Evolutionary conservation across 1,140 invertebrate genomes (phyloP), one percentile per base, ranked within the genome.

Genomic region (Anastrepha ludens): DNA sequence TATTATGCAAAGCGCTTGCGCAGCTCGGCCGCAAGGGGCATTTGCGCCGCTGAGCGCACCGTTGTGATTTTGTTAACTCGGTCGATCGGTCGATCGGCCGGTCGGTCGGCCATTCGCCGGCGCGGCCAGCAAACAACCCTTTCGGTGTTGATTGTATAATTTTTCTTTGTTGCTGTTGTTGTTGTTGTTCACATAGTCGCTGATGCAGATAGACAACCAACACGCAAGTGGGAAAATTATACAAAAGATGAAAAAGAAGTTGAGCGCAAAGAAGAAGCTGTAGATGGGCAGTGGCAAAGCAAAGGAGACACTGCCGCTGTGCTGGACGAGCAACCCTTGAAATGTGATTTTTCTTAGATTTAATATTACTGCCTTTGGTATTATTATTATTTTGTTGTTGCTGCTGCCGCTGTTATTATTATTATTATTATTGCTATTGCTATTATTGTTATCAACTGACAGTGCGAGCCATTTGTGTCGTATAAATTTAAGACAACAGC

Each of bases 1-100:
- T 81, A 81, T 81, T 81, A 81, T 81, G 74, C 74, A 81, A 81
- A 81, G 47, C 74, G 74, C 74, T 58, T 81, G 74, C 74, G n/a
- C 74, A 81, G 47, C 29, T 29, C n/a, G 74, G 74, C 74, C 74
- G 47, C 47, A 15, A 81, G 74, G 74, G 74, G 47, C 74, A 81
- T 81, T 81, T 55, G 4, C 15, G 5, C 13, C 15, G 60, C 9
- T 15, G 8, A 17, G n/a, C 15, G 60, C 60, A 17, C 13, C n/a
- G 74, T n/a, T 81, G 74, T 81, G 74, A 81, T 81, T 81, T 41
- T 81, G 29, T 81, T 81, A 17, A 44, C 74, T 9, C 74, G 9
- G 17, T 55, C 47, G 47, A 47, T 81, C 47, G 74, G 7, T 55
- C 9, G 74, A 41, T 81, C 41, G 74, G 11, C 9, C n/a, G 74